Evolutionary conservation across 2,888 invertebrate genomes (phyloP).

Genomic region (Podabrus alpinus): DNA sequence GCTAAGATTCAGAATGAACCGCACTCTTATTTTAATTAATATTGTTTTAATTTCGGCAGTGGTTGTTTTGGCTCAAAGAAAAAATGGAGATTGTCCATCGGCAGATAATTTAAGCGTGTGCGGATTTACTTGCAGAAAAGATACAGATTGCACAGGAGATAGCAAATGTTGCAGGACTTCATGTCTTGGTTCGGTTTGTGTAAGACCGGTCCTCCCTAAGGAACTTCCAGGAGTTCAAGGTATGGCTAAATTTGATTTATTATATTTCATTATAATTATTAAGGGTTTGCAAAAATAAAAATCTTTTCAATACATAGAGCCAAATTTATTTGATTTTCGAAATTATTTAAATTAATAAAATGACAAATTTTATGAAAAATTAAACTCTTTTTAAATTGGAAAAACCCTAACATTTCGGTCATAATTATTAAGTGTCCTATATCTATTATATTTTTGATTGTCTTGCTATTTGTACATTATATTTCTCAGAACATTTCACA

Average conservation of each 20-base stretch:
- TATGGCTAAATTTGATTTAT: background rate
- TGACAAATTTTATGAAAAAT: no score
- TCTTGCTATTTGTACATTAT: background rate
- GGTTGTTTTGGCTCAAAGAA: conserved; percentile 5
- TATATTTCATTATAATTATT: background rate
- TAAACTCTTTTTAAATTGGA: background rate
- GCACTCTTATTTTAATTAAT: background rate
- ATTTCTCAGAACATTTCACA: background rate
- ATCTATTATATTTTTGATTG: no score
- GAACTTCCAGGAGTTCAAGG: background rate
- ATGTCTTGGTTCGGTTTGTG: conserved; percentile 52
- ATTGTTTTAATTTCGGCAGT: background rate
- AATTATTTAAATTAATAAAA: no score
- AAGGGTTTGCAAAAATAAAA: background rate
- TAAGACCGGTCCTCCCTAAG: conserved; percentile 42
- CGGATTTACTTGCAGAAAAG: conserved; percentile 44
- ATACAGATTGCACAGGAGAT: conserved; percentile 47
- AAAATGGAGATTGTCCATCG: conserved; percentile 8
- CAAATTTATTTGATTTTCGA: no score
- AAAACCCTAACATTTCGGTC: background rate
- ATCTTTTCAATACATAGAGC: background rate
- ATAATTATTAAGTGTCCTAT: background rate
- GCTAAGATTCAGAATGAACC: background rate
- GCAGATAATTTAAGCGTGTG: conserved; percentile 47
- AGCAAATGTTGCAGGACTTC: conserved; percentile 52